These are phyloP conservation scores for Myotis planiceps DNA, from an alignment of 2,797 vertebrate species.

Conservation along the genomic window DNA sequence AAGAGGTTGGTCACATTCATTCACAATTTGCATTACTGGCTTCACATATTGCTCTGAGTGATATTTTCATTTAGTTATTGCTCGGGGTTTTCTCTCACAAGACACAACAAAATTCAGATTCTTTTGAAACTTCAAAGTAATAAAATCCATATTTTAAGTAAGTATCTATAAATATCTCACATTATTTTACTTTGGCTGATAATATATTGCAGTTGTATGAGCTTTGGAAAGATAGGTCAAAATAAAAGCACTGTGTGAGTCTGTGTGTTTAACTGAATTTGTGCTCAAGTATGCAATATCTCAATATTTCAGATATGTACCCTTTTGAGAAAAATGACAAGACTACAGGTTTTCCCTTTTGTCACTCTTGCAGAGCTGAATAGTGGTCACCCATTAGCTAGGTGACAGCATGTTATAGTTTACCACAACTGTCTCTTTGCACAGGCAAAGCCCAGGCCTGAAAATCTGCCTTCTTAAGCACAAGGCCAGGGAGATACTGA, in stretches of 20 bases:
- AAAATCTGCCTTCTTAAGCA: background rate
- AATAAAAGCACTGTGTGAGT: background rate
- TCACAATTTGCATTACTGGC: slow-evolving; percentile 70
- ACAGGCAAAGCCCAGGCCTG: background rate
- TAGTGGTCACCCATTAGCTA: background rate
- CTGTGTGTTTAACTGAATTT: background rate
- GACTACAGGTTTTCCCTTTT: background rate
- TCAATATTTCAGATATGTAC: background rate
- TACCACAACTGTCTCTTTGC: background rate
- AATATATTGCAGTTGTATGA: background rate
- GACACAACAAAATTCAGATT: background rate
- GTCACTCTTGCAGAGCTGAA: background rate
- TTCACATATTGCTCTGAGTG: slow-evolving; percentile 61
- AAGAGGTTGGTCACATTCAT: slow-evolving; percentile 58
- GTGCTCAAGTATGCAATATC: background rate
- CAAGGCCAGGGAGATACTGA: background rate
- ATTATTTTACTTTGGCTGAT: slow-evolving; percentile 12
- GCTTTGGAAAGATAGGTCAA: background rate
- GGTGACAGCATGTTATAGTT: background rate
- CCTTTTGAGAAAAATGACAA: background rate
- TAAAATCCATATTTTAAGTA: slow-evolving; percentile 36
- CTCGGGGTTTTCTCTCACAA: slow-evolving; percentile 32
- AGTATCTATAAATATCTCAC: background rate
- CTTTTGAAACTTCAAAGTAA: slow-evolving; percentile 53
- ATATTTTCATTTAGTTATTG: slow-evolving; percentile 55